A percentile compares a stretch with the other conserved stretches of the same genome.
These are phyloP conservation scores for Ceyx margarethae DNA, from an alignment of 2,113 vertebrate genomes.

Conservation along the genomic window DNA sequence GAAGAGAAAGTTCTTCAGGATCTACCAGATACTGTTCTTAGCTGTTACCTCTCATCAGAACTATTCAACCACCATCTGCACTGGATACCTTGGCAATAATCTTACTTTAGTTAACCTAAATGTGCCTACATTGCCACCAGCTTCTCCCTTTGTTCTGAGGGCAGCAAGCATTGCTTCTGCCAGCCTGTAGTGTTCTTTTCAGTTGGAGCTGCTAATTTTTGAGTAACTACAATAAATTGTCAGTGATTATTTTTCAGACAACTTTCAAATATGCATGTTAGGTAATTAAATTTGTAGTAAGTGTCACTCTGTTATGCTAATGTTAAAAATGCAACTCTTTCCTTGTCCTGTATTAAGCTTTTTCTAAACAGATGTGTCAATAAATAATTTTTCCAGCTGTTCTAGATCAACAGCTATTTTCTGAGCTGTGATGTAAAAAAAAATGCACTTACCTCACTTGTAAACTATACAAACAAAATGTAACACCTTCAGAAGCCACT, in stretches of 20 bases:
- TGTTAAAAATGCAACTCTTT: constrained; percentile 2
- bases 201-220: background rate
- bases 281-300: constrained; percentile 43
- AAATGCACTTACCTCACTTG: background rate
- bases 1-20: background rate
- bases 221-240: background rate
- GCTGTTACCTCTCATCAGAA: background rate
- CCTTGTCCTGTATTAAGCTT: constrained; percentile 30
- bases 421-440: background rate
- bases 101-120: background rate
- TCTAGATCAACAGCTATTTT: constrained; percentile 24
- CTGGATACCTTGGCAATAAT: background rate
- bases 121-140: background rate
- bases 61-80: background rate
- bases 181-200: background rate
- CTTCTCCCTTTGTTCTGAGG: background rate
- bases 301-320: constrained; percentile 12
- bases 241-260: constrained; percentile 1
- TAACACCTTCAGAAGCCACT: background rate
- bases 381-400: constrained; percentile 33
- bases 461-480: background rate
- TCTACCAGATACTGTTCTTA: background rate
- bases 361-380: constrained; percentile 30
- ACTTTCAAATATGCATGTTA: constrained; percentile 40
- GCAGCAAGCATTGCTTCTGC: background rate